phyloP scores from a whole-genome alignment of 1,140 invertebrate genomes.

The Sipha flava region DNA sequence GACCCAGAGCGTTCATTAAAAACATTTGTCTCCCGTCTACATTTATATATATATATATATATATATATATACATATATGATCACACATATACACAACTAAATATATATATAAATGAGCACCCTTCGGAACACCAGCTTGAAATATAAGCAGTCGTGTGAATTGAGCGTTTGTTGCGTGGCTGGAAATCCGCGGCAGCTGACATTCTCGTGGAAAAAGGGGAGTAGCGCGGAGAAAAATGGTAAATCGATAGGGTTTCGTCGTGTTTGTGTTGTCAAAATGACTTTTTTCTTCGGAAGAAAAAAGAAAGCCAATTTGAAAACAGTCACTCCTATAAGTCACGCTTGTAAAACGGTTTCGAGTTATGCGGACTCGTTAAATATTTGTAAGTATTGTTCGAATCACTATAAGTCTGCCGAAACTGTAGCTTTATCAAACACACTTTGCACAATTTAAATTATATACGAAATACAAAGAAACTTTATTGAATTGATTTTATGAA shows the following conservation, averaged over 20 bases:
- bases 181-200: conserved; percentile 25
- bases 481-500: neutral
- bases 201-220: conserved; percentile 1
- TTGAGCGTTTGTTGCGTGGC: conserved; percentile 20
- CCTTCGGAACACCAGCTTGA: neutral
- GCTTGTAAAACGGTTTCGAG: neutral
- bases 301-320: conserved; percentile 25
- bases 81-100: neutral
- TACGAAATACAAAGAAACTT: neutral
- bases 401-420: neutral
- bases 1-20: conserved; percentile 28
- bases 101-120: neutral
- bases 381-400: neutral
- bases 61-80: neutral
- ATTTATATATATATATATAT: neutral
- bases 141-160: conserved; percentile 22
- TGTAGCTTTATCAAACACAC: neutral
- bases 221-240: conserved; percentile 13
- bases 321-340: neutral
- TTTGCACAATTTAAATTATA: neutral
- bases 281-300: neutral
- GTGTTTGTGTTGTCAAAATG: conserved; percentile 5
- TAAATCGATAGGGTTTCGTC: conserved; percentile 15
- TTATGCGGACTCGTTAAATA: neutral
- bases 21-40: conserved; percentile 25